Evolutionary conservation across 2,888 invertebrate genomes (phyloP).

Genomic region (Arenicola marina): DNA sequence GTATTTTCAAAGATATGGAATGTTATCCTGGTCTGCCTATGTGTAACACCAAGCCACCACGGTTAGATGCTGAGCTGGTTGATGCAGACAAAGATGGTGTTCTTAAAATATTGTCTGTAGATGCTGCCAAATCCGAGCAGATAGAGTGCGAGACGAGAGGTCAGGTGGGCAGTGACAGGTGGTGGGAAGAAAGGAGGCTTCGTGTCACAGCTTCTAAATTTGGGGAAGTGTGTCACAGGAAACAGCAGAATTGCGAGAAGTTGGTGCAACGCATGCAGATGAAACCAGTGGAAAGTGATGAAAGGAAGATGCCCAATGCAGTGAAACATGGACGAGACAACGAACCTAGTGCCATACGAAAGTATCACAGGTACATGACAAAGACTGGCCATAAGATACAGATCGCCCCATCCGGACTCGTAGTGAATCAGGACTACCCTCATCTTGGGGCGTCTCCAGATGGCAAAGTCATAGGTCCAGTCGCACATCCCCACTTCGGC

Average conservation of each 20-base stretch:
- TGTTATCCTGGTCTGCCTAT: constrained; percentile 4
- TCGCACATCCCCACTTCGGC: constrained; percentile 8
- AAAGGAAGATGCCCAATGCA: neutral
- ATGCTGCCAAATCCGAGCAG: neutral
- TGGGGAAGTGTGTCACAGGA: constrained; percentile 4
- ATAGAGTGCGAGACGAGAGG: neutral
- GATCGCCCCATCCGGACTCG: constrained; percentile 3
- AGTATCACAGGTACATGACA: constrained; percentile 5
- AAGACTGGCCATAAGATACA: constrained; percentile 6
- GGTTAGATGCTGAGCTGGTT: too few relatives aligned
- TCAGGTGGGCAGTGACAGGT: constrained; percentile 5
- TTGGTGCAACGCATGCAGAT: neutral
- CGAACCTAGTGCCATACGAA: constrained; percentile 3
- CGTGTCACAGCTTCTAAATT: constrained; percentile 7
- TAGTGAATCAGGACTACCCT: neutral
- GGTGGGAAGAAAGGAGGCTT: constrained; percentile 1
- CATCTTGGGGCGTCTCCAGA: constrained; percentile 6
- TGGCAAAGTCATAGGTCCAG: constrained; percentile 10
- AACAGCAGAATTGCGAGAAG: neutral
- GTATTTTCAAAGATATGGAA: neutral
- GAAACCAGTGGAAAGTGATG: too few relatives aligned
- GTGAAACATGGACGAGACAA: constrained; percentile 5
- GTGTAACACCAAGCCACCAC: neutral
- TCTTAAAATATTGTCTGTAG: neutral
- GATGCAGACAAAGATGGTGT: too few relatives aligned